Evolutionary conservation across 2,113 vertebrate species (phyloP).

Genomic region (Phylloscopus whistleri): DNA sequence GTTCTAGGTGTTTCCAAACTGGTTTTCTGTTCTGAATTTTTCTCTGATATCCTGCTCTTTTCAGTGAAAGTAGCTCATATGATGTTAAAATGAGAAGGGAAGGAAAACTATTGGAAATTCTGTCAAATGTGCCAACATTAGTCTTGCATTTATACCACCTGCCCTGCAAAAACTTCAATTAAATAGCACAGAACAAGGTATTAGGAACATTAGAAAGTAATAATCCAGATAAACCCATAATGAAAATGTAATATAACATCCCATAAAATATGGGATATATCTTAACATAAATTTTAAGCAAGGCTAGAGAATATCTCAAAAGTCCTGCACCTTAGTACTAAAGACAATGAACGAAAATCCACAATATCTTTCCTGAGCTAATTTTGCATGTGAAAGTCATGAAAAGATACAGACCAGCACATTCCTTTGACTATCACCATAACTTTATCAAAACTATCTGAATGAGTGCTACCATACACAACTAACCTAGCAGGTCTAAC

Average conservation of each 20-base stretch:
- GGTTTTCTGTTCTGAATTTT: background rate
- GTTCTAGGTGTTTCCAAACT: background rate
- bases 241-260: background rate
- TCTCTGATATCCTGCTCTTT: background rate
- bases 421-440: background rate
- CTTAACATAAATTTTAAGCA: background rate
- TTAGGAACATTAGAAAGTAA: background rate
- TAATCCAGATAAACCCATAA: background rate
- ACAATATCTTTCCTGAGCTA: background rate
- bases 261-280: background rate
- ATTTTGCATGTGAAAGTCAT: background rate
- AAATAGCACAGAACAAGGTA: background rate
- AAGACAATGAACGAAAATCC: background rate
- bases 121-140: background rate
- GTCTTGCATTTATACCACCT: background rate
- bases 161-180: background rate
- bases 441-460: background rate
- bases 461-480: background rate
- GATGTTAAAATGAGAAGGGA: background rate
- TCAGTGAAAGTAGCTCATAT: background rate
- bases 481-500: background rate
- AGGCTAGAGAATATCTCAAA: background rate
- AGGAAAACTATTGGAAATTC: background rate
- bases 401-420: background rate
- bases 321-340: background rate